Evolutionary conservation across 2,113 vertebrate genomes (phyloP), one percentile per base, ranked within the genome.

Genomic region (Leptocoma aspasia): DNA sequence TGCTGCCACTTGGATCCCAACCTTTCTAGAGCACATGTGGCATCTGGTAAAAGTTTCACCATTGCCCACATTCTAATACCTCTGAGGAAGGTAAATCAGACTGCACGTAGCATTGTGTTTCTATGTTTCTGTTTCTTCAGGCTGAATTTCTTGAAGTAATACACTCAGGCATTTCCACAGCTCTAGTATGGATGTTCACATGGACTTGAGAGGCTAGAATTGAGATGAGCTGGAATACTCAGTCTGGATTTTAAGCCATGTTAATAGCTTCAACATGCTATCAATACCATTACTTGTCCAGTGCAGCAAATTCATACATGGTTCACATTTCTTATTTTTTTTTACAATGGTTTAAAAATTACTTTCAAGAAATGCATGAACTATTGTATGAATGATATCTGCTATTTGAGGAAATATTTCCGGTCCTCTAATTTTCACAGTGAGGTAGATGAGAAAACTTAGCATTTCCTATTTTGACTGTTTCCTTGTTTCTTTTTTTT

Each of bases 381-480:
- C 26, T 73, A 53, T 2, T 70, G 18, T 45, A 45, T 33, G 10
- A 68, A 47, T 93, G 33, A 7, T 85, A 44, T 28, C 70, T 91
- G 39, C 70, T 90, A 23, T 93, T 88, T 82, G 64, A 60, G 47
- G 35, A n/a, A 65, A 27, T 5, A 17, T 94, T 97, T 94, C 81
- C 33, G 3, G 44, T 78, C 41, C 52, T 95, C 50, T 93, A 57
- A 73, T 72, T 95, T 93, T 69, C 65, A 66, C 44, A 77, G 20
- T 59, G 44, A 71, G 15, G 56, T 8, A 23, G 42, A 59, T 95
- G 76, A 94, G 90, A 97, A 96, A 94, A 76, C 54, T 84, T 91
- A 92, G 84, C 22, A 76, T 96, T 98, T 96, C 98, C 97, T 98
- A 95, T 95, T 94, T 93, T 95, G 61, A 90, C 82, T 93, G n/a